Evolutionary conservation across 30 jellyfish, hydroid and myxozoan species (phyloP).

Genomic region (Turritopsis rubra): DNA sequence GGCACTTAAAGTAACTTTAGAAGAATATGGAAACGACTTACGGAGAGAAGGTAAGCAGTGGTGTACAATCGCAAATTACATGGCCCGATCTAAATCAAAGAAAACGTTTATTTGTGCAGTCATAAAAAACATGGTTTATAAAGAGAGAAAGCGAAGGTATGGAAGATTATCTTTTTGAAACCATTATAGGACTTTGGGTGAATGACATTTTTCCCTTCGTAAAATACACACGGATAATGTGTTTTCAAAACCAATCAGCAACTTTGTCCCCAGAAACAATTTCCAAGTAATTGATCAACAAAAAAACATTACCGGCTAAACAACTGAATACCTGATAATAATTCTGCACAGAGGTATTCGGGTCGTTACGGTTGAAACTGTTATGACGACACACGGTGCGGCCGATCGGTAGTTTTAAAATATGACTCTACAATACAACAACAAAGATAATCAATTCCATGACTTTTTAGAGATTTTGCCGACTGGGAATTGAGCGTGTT

Average conservation of each 20-base stretch:
- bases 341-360: background rate
- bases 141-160: no score
- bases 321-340: background rate
- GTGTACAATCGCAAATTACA: background rate
- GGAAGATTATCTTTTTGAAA: no score
- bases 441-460: background rate
- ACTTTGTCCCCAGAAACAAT: no score
- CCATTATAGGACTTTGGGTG: background rate
- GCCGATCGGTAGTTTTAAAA: background rate
- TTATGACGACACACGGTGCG: conserved; percentile 2
- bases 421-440: background rate
- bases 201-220: background rate
- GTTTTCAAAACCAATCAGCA: background rate
- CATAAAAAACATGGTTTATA: background rate
- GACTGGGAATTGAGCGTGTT: background rate
- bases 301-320: no score
- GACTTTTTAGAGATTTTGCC: background rate
- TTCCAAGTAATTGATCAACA: no score
- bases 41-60: background rate
- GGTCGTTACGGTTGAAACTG: background rate
- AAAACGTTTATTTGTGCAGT: background rate
- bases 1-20: no score
- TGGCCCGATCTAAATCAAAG: background rate
- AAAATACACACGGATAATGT: background rate
- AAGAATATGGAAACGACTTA: no score